phyloP scores from a whole-genome alignment of 2,797 vertebrate species.

The Tapirus indicus region DNA sequence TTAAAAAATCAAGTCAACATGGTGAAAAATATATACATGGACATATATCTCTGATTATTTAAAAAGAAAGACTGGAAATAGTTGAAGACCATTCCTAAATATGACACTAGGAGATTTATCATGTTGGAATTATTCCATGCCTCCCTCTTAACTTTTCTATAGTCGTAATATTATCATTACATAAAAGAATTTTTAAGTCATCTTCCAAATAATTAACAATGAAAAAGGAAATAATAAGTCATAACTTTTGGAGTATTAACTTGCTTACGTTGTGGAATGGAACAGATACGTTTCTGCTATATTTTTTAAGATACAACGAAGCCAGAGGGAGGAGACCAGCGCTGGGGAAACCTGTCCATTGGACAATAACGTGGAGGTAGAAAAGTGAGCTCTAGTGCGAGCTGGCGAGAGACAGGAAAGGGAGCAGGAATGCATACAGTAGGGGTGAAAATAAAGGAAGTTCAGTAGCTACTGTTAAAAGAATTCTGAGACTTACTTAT shows the following conservation, averaged over 20 bases:
- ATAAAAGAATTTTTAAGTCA: background rate
- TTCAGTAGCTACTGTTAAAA: background rate
- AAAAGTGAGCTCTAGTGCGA: background rate
- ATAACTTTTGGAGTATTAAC: background rate
- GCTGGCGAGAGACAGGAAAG: background rate
- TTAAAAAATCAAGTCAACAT: background rate
- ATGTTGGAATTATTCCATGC: background rate
- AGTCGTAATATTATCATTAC: background rate
- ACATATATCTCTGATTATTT: background rate
- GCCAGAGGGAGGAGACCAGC: background rate
- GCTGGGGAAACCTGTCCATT: background rate
- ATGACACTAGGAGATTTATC: background rate
- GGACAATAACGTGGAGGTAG: background rate
- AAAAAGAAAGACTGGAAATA: background rate
- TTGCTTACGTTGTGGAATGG: background rate
- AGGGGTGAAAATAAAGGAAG: background rate
- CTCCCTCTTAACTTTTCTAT: background rate
- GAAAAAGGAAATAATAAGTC: background rate
- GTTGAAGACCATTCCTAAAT: background rate
- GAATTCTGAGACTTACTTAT: background rate
- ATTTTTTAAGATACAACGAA: background rate
- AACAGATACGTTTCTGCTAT: background rate
- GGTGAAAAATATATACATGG: background rate
- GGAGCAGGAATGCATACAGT: background rate
- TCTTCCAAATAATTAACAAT: background rate